Evolutionary conservation across 2,113 vertebrate species (phyloP), one percentile per base, ranked within the genome.

Genomic region (Phycodurus eques): DNA sequence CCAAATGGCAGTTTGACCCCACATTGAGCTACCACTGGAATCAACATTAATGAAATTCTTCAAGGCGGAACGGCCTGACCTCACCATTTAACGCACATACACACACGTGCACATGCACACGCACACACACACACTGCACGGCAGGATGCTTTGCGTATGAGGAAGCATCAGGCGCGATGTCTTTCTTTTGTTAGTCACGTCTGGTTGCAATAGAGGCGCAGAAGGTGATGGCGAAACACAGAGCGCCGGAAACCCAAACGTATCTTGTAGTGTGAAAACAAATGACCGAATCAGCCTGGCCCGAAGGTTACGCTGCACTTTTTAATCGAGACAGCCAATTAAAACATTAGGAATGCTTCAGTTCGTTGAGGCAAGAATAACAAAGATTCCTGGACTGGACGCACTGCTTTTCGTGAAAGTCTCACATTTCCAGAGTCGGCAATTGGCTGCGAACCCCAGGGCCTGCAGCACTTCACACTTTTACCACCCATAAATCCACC

Each of bases 81-180:
- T 65, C 6, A 14, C n/a, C 17, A 3, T 43, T 73, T 6, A 39
- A 39, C 35, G 2, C 35, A 39, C 42, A 71, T 6, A 60, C 64
- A 67, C 39, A 53, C 44, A 70, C 54, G n/a, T n/a, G n/a, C n/a
- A 46, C n/a, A n/a, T 1, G 1, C 8, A 60, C 67, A 67, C 39
- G 49, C 44, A 68, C 54, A 43, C 6, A 60, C 67, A 67, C 49
- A 62, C 42, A 64, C 46, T 43, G 31, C 67, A 67, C 56, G 63
- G 67, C 85, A 85, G 75, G 49, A 71, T 79, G 9, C 54, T 76
- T 85, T 85, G 80, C 82, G 81, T 79, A 88, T 82, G 75, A 88
- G 91, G 90, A 92, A 91, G 86, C 74, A 74, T 53, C 80, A 78
- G 78, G 73, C 82, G 71, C 73, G 79, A 70, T 33, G 72, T 81